Percentiles rank a stretch among this genome's conserved stretches.
Conservation (phyloP, 2,888 invertebrate genomes). For the Melieria picta region DNA sequence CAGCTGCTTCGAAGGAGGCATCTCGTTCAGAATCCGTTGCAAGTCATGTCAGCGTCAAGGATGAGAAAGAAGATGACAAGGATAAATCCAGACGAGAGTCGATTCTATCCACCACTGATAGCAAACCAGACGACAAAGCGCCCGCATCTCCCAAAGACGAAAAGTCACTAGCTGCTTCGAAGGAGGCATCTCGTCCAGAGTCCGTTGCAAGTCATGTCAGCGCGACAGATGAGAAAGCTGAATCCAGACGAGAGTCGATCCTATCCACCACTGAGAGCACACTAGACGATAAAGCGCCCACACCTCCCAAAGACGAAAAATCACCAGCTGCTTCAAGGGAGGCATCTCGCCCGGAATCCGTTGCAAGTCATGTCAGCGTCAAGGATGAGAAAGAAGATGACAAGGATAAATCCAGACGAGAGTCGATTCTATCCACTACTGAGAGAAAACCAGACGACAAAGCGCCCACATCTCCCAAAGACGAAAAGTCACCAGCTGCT, state of each 20-base stretch:
- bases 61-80: slow-evolving; percentile 27
- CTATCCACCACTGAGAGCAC: neutral
- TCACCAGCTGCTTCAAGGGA: neutral
- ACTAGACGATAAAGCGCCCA: neutral
- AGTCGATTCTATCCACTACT: neutral
- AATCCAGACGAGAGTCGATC: neutral
- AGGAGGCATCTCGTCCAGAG: slow-evolving; percentile 17
- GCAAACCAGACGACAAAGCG: slow-evolving; percentile 27
- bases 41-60: slow-evolving; percentile 31
- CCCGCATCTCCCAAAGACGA: neutral
- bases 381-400: neutral
- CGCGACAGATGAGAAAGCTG: slow-evolving; percentile 15
- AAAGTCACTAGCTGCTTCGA: slow-evolving; percentile 16
- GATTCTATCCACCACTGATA: slow-evolving; percentile 32
- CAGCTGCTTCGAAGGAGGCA: no score
- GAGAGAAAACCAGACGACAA: slow-evolving; percentile 39
- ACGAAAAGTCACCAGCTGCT: slow-evolving; percentile 37
- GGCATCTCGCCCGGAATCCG: no score
- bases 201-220: slow-evolving; percentile 18
- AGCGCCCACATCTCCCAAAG: slow-evolving; percentile 34
- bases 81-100: slow-evolving; percentile 23
- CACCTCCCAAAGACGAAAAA: slow-evolving; percentile 8
- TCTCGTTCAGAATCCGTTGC: slow-evolving; percentile 44
- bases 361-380: no score
- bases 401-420: no score